Evolutionary conservation across 1,140 invertebrate species (phyloP).

Genomic region (Scaptomyza graminum): DNA sequence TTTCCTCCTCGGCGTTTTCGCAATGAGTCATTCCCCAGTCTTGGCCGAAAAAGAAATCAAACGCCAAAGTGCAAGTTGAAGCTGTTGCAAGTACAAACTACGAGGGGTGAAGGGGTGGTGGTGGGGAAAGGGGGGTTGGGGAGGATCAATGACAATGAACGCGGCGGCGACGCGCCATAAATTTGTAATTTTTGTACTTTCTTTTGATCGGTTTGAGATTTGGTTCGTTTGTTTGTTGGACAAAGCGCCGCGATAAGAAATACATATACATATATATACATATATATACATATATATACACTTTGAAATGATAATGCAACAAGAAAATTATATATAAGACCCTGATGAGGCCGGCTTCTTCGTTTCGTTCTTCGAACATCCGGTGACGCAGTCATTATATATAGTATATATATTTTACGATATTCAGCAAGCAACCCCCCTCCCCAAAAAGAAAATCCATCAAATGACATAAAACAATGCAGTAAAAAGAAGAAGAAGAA

Average conservation of each 20-base stretch:
- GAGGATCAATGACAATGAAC: slow-evolving; percentile 52
- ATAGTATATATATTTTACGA: slow-evolving; percentile 6
- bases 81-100: not conserved
- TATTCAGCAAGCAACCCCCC: slow-evolving; percentile 28
- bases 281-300: slow-evolving; percentile 1
- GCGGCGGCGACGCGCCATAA: too few species aligned
- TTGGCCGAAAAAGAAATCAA: slow-evolving; percentile 22
- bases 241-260: slow-evolving; percentile 9
- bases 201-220: slow-evolving; percentile 44
- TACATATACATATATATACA: slow-evolving; percentile 16
- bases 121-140: not conserved
- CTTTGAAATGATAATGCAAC: slow-evolving; percentile 1
- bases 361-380: slow-evolving; percentile 49
- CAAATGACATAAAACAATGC: slow-evolving; percentile 18
- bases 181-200: slow-evolving; percentile 65
- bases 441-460: slow-evolving; percentile 17
- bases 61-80: slow-evolving; percentile 8
- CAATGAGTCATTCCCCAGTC: slow-evolving; percentile 49
- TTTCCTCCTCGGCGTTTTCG: slow-evolving; percentile 4
- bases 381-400: slow-evolving; percentile 45
- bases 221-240: slow-evolving; percentile 5
- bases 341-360: slow-evolving; percentile 24
- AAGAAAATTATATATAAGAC: slow-evolving; percentile 13
- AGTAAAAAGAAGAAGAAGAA: slow-evolving; percentile 9
- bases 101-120: too few species aligned